A percentile compares a stretch with the other conserved stretches of the same genome.
These are phyloP conservation scores for Therioaphis trifolii DNA, from an alignment of 2,888 invertebrate species.

Conservation along the genomic window DNA sequence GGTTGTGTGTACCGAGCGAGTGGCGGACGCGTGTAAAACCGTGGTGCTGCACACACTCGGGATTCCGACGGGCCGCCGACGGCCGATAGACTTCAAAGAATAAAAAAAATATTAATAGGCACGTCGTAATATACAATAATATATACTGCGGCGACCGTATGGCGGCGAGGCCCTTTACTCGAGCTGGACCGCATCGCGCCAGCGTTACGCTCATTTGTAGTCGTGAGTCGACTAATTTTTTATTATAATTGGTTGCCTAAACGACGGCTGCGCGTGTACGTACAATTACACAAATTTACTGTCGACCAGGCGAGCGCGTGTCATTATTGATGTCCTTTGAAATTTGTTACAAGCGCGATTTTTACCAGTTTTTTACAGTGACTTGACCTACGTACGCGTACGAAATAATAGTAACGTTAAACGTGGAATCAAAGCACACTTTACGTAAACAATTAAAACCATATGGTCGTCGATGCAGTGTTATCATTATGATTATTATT, in stretches of 20 bases:
- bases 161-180: constrained; percentile 16
- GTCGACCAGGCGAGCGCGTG: not conserved
- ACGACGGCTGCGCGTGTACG: constrained; percentile 11
- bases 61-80: not conserved
- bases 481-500: too few relatives aligned
- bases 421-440: not conserved
- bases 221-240: constrained; percentile 60
- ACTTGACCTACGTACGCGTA: not conserved
- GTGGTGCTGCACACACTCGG: not conserved
- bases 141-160: not conserved
- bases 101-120: constrained; percentile 19
- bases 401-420: not conserved
- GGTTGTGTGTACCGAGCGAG: not conserved
- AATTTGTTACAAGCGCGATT: not conserved
- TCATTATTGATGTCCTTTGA: constrained; percentile 19
- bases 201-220: constrained; percentile 24
- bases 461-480: constrained; percentile 28
- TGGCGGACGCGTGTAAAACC: not conserved
- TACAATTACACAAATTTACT: constrained; percentile 36
- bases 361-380: not conserved
- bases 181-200: not conserved
- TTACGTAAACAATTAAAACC: constrained; percentile 54
- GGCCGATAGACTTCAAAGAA: constrained; percentile 42
- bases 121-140: not conserved
- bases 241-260: constrained; percentile 47